Conservation (phyloP, 2,888 invertebrate genomes). For the Gymnoscelis rufifasciata region DNA sequence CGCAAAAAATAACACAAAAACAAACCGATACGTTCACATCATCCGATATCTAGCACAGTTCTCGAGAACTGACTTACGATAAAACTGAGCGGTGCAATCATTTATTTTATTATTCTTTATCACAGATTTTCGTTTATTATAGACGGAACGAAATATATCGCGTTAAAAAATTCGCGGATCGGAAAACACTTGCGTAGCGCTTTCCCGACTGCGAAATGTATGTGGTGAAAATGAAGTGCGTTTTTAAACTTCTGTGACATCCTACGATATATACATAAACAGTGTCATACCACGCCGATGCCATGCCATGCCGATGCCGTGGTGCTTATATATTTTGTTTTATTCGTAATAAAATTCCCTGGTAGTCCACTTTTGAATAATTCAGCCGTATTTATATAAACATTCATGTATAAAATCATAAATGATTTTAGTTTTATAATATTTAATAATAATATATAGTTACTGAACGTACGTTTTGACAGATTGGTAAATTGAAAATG, state of each 20-base stretch:
- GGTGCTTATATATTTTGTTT: no score
- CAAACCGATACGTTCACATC: slow-evolving; percentile 28
- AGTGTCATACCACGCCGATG: neutral
- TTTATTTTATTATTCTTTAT: slow-evolving; percentile 26
- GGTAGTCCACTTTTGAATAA: no score
- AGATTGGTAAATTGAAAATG: no score
- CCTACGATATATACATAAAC: neutral
- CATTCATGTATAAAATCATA: no score
- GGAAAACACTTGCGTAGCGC: slow-evolving; percentile 24
- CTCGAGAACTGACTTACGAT: slow-evolving; percentile 1
- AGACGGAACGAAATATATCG: slow-evolving; percentile 32
- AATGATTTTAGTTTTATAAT: no score
- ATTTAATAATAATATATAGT: no score
- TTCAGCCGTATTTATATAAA: no score
- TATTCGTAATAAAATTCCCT: no score
- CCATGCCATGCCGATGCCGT: no score
- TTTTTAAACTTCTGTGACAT: neutral
- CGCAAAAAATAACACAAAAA: slow-evolving; percentile 25
- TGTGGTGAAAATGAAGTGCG: slow-evolving; percentile 13
- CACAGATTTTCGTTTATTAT: slow-evolving; percentile 32
- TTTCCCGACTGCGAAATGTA: slow-evolving; percentile 6
- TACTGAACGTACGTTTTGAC: no score
- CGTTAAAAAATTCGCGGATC: slow-evolving; percentile 29
- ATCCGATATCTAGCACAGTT: slow-evolving; percentile 7
- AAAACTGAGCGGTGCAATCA: neutral